These are phyloP conservation scores for Drosophila austrosaltans DNA, from an alignment of 2,888 invertebrate genomes.

Conservation along the genomic window DNA sequence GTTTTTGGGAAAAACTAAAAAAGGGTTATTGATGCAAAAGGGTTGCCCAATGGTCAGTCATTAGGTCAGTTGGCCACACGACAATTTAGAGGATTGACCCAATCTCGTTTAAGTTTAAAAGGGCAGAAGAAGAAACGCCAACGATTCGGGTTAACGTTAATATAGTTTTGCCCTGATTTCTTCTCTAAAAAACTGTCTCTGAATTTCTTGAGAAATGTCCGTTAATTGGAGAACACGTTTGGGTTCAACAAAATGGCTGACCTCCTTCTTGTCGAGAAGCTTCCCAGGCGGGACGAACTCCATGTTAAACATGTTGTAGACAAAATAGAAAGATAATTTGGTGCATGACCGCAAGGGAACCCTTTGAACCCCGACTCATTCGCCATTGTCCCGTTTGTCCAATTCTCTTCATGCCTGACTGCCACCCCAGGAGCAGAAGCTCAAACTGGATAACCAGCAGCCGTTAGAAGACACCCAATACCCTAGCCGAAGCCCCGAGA, in stretches of 20 bases:
- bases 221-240: conserved; percentile 72
- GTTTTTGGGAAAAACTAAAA: conserved; percentile 36
- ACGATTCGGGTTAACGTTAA: background rate
- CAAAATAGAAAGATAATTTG: conserved; percentile 66
- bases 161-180: conserved; percentile 7
- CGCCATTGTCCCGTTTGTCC: conserved; percentile 61
- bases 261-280: conserved; percentile 47
- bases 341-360: conserved; percentile 73
- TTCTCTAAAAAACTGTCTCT: conserved; percentile 14
- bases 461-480: conserved; percentile 50
- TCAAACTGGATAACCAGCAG: conserved; percentile 38
- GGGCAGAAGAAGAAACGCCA: background rate
- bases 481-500: conserved; percentile 6
- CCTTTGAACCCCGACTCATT: conserved; percentile 53
- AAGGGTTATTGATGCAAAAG: conserved; percentile 26
- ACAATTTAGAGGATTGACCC: conserved; percentile 11
- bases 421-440: conserved; percentile 51
- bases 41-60: conserved; percentile 49
- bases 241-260: conserved; percentile 74
- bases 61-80: conserved; percentile 50
- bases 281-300: conserved; percentile 33
- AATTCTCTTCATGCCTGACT: conserved; percentile 41
- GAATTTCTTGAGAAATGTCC: conserved; percentile 69
- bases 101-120: conserved; percentile 7
- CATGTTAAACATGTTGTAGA: conserved; percentile 36